These are phyloP conservation scores for Gasterosteus aculeatus DNA, from an alignment of 2,113 vertebrate species.

Conservation along the genomic window DNA sequence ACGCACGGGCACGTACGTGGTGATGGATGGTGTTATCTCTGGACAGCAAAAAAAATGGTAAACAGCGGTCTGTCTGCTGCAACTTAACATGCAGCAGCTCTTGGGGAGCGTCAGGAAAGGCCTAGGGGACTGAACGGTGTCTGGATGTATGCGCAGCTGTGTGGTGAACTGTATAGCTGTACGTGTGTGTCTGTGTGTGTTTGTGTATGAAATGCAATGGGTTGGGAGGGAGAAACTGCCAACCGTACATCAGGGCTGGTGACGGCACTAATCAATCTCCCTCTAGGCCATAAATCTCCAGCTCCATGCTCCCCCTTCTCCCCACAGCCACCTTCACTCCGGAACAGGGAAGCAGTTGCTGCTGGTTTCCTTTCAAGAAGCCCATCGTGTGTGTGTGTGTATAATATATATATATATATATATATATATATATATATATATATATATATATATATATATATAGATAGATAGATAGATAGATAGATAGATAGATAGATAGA, in stretches of 20 bases:
- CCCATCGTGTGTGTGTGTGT: constrained; percentile 33
- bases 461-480: constrained; percentile 9
- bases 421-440: too few relatives aligned
- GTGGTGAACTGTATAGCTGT: constrained; percentile 58
- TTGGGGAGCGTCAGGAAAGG: constrained; percentile 70
- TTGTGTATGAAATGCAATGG: constrained; percentile 63
- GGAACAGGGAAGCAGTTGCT: constrained; percentile 63
- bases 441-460: constrained; percentile 27
- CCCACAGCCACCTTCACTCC: constrained; percentile 71
- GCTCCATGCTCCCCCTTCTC: constrained; percentile 57
- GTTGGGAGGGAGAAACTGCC: constrained; percentile 73
- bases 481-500: constrained; percentile 11
- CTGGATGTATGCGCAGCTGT: constrained; percentile 64
- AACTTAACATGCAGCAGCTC: constrained; percentile 77
- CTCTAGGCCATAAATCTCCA: constrained; percentile 82
- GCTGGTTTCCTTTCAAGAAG: constrained; percentile 68
- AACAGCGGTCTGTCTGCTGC: constrained; percentile 76
- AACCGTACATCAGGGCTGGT: constrained; percentile 82
- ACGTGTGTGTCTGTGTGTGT: constrained; percentile 32
- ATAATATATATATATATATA: constrained; percentile 21
- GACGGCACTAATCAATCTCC: constrained; percentile 85
- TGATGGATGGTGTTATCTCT: constrained; percentile 82
- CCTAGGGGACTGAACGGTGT: constrained; percentile 65
- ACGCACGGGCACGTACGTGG: constrained; percentile 51
- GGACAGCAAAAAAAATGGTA: constrained; percentile 68